A percentile compares a stretch with the other conserved stretches of the same genome.
These are phyloP conservation scores for Bradypodion ventrale DNA, from an alignment of 2,797 vertebrate genomes.

Conservation along the genomic window DNA sequence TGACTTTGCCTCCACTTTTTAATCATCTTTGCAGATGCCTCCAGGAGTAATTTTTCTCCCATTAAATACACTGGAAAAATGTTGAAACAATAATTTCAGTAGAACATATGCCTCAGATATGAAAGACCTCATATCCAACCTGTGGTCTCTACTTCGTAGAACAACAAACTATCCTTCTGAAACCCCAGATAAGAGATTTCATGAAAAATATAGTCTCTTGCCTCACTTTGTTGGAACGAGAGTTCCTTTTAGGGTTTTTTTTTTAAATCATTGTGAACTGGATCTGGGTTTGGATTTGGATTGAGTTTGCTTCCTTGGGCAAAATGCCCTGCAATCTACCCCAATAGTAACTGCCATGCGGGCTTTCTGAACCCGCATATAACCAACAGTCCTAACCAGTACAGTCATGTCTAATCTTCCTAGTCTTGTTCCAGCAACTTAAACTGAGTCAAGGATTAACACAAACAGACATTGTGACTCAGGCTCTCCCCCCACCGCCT, in stretches of 20 bases:
- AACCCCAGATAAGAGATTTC: neutral
- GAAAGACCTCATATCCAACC: neutral
- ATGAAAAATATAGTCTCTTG: neutral
- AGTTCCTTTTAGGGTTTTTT: neutral
- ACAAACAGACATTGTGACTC: neutral
- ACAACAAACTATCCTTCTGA: too few relatives aligned
- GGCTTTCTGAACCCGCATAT: neutral
- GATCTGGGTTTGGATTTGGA: neutral
- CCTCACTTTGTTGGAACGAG: neutral
- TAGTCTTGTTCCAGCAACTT: neutral
- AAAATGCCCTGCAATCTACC: neutral
- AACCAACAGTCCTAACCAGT: neutral
- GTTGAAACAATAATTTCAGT: neutral
- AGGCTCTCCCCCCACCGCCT: neutral
- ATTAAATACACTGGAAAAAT: constrained; percentile 5
- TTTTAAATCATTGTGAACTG: neutral
- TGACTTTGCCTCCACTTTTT: too few relatives aligned
- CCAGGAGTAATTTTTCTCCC: neutral
- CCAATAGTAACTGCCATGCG: neutral
- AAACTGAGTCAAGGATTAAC: neutral
- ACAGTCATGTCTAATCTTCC: neutral
- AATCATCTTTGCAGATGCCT: neutral
- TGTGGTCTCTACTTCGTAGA: neutral
- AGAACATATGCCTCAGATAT: neutral
- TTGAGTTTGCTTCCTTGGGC: neutral